These are phyloP conservation scores for Mesoclemmys tuberculata DNA, from an alignment of 2,113 vertebrate species.

Conservation along the genomic window DNA sequence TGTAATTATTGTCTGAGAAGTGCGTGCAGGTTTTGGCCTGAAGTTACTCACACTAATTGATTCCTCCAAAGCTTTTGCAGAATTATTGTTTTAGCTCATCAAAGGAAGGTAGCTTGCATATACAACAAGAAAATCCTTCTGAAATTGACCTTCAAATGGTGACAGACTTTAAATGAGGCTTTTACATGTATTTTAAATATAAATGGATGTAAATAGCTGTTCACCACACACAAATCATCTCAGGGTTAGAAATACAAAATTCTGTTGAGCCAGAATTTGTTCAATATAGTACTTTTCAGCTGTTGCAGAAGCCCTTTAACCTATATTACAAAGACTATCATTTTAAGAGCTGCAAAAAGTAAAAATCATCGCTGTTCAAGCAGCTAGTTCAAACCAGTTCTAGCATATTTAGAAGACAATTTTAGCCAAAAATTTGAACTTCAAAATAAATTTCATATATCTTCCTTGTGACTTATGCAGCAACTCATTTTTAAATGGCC, in stretches of 20 bases:
- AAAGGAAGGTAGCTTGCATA: neutral
- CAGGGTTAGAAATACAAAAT: neutral
- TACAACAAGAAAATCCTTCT: neutral
- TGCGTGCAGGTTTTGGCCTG: neutral
- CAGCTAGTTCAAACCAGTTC: neutral
- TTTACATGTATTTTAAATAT: neutral
- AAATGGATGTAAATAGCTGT: neutral
- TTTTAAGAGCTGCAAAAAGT: neutral
- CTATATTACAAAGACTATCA: neutral
- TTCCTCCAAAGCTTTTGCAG: conserved; percentile 84
- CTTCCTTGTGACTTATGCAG: neutral
- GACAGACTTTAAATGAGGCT: neutral
- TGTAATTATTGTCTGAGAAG: neutral
- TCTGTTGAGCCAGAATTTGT: neutral
- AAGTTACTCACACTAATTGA: conserved; percentile 43
- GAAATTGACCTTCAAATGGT: neutral
- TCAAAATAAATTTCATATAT: neutral
- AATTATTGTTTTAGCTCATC: neutral
- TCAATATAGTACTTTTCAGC: neutral
- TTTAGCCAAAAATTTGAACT: neutral
- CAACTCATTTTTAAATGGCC: neutral
- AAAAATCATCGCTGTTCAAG: neutral
- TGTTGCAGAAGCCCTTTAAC: neutral
- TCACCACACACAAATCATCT: neutral
- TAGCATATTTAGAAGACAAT: neutral